Percentiles rank a stretch among this genome's conserved stretches.
Conservation (phyloP, 2,113 vertebrate species). For the Casuarius casuarius region DNA sequence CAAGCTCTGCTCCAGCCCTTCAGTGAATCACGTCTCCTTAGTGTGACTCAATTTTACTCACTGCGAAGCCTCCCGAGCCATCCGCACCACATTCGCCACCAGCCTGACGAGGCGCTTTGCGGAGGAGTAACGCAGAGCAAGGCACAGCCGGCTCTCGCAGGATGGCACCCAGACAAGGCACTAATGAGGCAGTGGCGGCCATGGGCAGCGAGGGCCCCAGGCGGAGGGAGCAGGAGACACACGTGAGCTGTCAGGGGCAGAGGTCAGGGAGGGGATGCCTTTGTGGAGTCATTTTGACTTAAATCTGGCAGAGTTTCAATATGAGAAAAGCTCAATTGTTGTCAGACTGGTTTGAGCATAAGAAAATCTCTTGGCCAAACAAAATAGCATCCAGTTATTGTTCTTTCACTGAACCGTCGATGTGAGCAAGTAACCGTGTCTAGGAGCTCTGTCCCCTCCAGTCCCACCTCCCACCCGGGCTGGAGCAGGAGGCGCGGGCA, state of each 20-base stretch:
- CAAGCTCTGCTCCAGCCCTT: background rate
- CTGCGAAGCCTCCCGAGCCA: rapidly evolving
- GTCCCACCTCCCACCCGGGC: background rate
- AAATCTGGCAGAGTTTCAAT: background rate
- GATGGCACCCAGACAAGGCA: background rate
- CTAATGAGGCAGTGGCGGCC: background rate
- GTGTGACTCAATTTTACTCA: rapidly evolving
- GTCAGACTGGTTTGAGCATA: background rate
- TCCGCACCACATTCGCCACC: background rate
- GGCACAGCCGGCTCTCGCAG: background rate
- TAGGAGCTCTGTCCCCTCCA: background rate
- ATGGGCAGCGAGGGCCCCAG: rapidly evolving
- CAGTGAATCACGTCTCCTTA: background rate
- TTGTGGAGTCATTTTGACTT: background rate
- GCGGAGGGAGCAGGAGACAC: background rate
- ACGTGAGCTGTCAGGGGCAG: background rate
- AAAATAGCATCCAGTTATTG: background rate
- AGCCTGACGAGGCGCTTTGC: background rate
- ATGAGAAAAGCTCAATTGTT: background rate
- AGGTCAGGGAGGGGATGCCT: background rate
- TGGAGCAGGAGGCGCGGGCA: background rate
- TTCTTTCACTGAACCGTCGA: background rate
- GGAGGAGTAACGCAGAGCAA: background rate
- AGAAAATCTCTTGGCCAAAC: slow-evolving; percentile 6
- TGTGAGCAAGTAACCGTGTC: background rate